Percentiles rank a stretch among this genome's conserved stretches.
These are phyloP conservation scores for Ptyas mucosa DNA, from an alignment of 2,113 vertebrate genomes.

Conservation along the genomic window DNA sequence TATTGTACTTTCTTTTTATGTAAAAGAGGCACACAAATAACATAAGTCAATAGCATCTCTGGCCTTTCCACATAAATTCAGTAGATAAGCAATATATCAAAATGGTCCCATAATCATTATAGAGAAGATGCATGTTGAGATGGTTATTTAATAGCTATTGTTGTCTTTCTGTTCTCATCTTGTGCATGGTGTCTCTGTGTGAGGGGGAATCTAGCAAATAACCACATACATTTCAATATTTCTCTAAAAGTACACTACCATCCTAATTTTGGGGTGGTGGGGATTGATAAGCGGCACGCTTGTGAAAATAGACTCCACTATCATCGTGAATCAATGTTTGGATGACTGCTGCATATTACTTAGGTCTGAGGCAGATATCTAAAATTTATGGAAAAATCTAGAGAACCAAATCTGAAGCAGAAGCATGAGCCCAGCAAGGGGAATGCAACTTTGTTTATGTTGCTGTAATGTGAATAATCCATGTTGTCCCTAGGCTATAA, in stretches of 20 bases:
- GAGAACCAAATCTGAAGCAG: constrained; percentile 19
- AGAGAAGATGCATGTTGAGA: neutral
- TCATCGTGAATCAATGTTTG: neutral
- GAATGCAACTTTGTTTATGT: constrained; percentile 18
- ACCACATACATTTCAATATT: neutral
- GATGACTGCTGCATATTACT: neutral
- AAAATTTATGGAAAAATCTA: constrained; percentile 12
- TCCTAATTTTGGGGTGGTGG: neutral
- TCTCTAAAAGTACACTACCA: neutral
- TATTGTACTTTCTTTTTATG: neutral
- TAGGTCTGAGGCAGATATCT: neutral
- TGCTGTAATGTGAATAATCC: constrained; percentile 37
- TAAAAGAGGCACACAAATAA: neutral
- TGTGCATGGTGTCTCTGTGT: neutral
- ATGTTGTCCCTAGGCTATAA: constrained; percentile 30
- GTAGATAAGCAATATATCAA: neutral
- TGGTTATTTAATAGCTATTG: neutral
- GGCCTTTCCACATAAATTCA: neutral
- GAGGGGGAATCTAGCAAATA: neutral
- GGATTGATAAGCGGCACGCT: neutral
- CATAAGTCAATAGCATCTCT: neutral
- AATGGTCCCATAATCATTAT: neutral
- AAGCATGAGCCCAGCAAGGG: constrained; percentile 35
- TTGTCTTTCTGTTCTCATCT: neutral
- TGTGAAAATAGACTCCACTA: neutral